A percentile compares a stretch with the other conserved stretches of the same genome.
Conservation (phyloP, 1,140 invertebrate species). For the Saccostrea echinata region DNA sequence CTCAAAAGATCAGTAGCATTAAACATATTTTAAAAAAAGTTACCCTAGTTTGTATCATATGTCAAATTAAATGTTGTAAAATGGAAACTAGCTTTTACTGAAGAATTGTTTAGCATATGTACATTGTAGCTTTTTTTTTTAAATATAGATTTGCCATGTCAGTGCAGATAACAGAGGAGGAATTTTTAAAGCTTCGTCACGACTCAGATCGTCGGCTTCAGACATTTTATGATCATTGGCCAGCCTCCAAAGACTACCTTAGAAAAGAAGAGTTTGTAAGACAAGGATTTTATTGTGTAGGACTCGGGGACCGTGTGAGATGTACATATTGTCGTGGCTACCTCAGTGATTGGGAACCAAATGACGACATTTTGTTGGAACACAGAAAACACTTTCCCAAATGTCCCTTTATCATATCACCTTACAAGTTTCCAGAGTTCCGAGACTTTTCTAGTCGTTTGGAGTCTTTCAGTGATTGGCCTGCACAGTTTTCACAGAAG, state of each 20-base stretch:
- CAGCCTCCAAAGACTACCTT: conserved; percentile 38
- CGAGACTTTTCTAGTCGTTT: conserved; percentile 46
- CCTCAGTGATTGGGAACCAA: conserved; percentile 91
- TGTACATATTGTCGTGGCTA: conserved; percentile 93
- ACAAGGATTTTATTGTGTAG: conserved; percentile 53
- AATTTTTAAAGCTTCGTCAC: conserved; percentile 35
- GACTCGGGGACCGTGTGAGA: conserved; percentile 86
- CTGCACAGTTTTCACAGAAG: conserved; percentile 48
- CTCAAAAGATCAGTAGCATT: too few species aligned
- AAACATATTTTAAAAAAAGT: too few species aligned
- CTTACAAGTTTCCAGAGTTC: conserved; percentile 41
- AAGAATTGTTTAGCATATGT: background rate
- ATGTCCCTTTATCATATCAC: conserved; percentile 83
- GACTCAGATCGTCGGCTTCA: conserved; percentile 41
- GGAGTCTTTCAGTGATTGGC: conserved; percentile 60
- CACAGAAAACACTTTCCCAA: conserved; percentile 91
- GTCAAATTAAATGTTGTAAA: too few species aligned
- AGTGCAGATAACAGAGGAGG: background rate
- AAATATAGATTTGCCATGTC: background rate
- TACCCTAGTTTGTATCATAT: too few species aligned
- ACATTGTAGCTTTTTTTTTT: background rate
- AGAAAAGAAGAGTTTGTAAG: conserved; percentile 79
- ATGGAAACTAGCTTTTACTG: too few species aligned
- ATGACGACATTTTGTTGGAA: conserved; percentile 92
- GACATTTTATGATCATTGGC: conserved; percentile 46